A percentile compares a stretch with the other conserved stretches of the same genome.
These are phyloP conservation scores for Hydroisotoma schaefferi DNA, from an alignment of 2,888 invertebrate species.

Conservation along the genomic window DNA sequence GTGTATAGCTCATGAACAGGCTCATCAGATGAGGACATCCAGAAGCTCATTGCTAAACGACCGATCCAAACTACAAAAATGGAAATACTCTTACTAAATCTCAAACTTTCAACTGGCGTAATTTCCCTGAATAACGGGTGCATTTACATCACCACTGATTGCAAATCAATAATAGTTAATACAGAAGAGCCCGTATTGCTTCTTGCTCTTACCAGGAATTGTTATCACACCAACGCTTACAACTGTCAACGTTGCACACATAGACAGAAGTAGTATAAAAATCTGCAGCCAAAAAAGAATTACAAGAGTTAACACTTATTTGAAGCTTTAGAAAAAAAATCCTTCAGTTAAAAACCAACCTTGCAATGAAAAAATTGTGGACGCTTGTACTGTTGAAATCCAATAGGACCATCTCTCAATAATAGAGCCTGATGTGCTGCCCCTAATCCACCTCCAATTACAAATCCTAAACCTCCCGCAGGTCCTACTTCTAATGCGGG, in stretches of 20 bases:
- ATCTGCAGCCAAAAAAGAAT: slow-evolving; percentile 51
- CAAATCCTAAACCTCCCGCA: slow-evolving; percentile 43
- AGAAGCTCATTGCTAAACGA: slow-evolving; percentile 46
- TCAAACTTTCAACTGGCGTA: no score
- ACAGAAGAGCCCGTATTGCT: no score
- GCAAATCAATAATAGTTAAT: neutral
- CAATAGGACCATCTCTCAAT: slow-evolving; percentile 75
- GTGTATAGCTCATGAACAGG: slow-evolving; percentile 91
- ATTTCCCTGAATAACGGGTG: neutral
- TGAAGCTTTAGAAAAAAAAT: no score
- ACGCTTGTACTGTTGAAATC: slow-evolving; percentile 84
- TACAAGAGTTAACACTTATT: no score
- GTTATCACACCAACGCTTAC: slow-evolving; percentile 81
- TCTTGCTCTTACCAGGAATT: slow-evolving; percentile 62
- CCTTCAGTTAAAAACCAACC: slow-evolving; percentile 49
- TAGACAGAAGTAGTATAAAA: slow-evolving; percentile 63
- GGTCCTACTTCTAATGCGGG: slow-evolving; percentile 23
- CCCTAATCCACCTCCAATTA: slow-evolving; percentile 57
- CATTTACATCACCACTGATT: neutral
- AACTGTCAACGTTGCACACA: slow-evolving; percentile 78
- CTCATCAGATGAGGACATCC: slow-evolving; percentile 43
- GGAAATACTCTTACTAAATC: no score
- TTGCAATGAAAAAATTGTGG: slow-evolving; percentile 73
- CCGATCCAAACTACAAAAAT: slow-evolving; percentile 42
- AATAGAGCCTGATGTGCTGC: slow-evolving; percentile 86